Evolutionary conservation across 2,113 vertebrate species (phyloP), one percentile per base, ranked within the genome.

Genomic region (Vombatus ursinus): DNA sequence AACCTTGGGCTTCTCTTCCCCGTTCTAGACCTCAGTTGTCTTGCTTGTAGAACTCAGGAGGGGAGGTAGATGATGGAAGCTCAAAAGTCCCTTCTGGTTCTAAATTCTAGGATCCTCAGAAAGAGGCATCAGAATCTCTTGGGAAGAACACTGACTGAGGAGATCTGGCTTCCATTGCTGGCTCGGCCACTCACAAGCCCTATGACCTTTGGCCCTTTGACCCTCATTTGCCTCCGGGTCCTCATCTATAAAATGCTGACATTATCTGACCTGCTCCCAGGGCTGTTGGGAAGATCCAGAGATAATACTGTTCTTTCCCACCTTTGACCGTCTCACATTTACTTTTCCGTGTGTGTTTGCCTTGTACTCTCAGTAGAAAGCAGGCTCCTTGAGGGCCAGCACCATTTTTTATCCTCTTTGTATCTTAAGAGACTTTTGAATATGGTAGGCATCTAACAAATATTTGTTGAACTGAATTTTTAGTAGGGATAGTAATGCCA

Each of bases 221-320:
- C 94, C 90, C 92, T 92, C 93, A 93, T 90, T 61, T 84, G 89
- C 10, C n/a, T 28, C 92, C 16, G 23, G 24, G 6, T 90, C 53
- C 28, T 8, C 0, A 0, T 31, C 95, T 90, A 48, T 47, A 54
- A 89, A 54, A 44, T 0, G 3, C 8, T 84, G n/a, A 22, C 7
- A n/a, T 84, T 44, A 23, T 44, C n/a, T 77, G 68, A 5, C 16
- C 5, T 23, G 37, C 26, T 84, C 19, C 7, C n/a, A 44, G n/a
- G 7, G 68, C 68, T 44, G 19, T 44, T 44, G 68, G 19, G 7
- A 44, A 84, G 68, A 84, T 8, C 68, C 68, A 22, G 19, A 8
- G n/a, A 44, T 84, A 37, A 14, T 37, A 37, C 31, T 22, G 28
- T 37, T 68, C 57, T 37, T 68, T 68, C 11, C 31, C 19, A 7